Evolutionary conservation across 1,140 invertebrate genomes (phyloP), one percentile per base, ranked within the genome.

Genomic region (Drosophila ohnishii): DNA sequence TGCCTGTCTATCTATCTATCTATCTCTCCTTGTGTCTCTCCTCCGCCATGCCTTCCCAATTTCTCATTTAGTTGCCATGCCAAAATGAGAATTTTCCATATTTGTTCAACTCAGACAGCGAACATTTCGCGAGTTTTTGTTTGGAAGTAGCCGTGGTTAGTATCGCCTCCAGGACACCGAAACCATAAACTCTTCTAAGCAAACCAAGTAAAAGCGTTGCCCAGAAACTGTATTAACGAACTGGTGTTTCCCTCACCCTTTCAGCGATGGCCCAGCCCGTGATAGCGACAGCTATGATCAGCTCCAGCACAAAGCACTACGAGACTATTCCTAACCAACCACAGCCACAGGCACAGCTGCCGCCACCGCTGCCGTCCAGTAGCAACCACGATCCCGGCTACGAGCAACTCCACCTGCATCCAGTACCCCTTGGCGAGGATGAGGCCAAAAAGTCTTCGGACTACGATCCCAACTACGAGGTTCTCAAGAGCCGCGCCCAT

Each of bases 391-490:
- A 95, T 91, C 93, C 94, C 3, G 94, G 94, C 25, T 95, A 95
- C 86, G 94, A 95, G 79, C 93, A 94, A 28, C 56, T 90, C 71
- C 64, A 92, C 62, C 65, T 90, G 70, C 65, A 92, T 63, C 64
- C 75, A 2, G 64, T 66, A 56, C 40, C 45, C 11, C 55, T 47
- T 10, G 63, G 58, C 51, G 79, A 89, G 45, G 75, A 82, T 44
- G 80, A 88, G 66, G 50, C 73, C 25, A 87, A 80, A 58, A 86
- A 86, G 55, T 83, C 51, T 0, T 55, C 80, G 37, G 93, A 94
- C 67, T 93, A 93, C 2, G 94, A 95, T 92, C 94, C 95, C 1
- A 96, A 95, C 85, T 96, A 96, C 77, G 95, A 96, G 90, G 93
- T 95, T 40, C 81, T 96, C 19, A 92, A 94, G 65, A 91, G 72